Percentiles rank a stretch among this genome's conserved stretches.
These are phyloP conservation scores for Bradypus variegatus DNA, from an alignment of 2,797 vertebrate species.

Conservation along the genomic window DNA sequence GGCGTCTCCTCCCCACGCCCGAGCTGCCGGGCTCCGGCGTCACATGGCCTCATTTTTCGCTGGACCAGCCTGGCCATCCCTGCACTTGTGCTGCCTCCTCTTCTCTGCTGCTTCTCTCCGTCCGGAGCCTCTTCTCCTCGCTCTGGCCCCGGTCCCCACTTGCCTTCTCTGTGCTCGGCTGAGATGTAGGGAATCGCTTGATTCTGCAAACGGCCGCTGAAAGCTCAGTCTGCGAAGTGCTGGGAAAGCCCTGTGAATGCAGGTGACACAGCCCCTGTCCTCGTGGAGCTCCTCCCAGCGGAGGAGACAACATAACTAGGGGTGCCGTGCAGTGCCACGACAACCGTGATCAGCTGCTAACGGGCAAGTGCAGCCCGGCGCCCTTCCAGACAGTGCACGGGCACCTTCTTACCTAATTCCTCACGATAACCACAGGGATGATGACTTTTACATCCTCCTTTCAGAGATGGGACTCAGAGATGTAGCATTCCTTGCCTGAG, in stretches of 20 bases:
- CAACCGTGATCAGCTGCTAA: too few relatives aligned
- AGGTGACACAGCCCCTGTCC: background rate
- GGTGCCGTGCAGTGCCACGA: fast-evolving
- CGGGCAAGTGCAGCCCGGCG: fast-evolving
- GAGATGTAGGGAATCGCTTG: background rate
- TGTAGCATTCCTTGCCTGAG: too few relatives aligned
- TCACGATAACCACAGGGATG: background rate
- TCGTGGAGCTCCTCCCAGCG: background rate
- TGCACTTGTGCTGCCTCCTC: too few relatives aligned
- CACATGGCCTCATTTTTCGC: background rate
- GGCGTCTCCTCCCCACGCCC: background rate
- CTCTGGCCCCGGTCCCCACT: background rate
- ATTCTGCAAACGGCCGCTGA: background rate
- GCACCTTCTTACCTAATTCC: background rate
- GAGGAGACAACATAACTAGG: background rate
- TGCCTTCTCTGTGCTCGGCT: background rate
- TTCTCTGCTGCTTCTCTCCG: background rate
- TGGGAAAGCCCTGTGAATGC: background rate
- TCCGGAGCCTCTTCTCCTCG: background rate
- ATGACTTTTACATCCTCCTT: background rate
- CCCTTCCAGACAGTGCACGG: too few relatives aligned
- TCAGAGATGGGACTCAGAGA: background rate
- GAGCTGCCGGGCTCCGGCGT: background rate
- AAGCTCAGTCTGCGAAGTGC: background rate
- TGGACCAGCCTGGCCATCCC: background rate